Evolutionary conservation across 2,888 invertebrate genomes (phyloP).

Genomic region (Mesoligia furuncula): DNA sequence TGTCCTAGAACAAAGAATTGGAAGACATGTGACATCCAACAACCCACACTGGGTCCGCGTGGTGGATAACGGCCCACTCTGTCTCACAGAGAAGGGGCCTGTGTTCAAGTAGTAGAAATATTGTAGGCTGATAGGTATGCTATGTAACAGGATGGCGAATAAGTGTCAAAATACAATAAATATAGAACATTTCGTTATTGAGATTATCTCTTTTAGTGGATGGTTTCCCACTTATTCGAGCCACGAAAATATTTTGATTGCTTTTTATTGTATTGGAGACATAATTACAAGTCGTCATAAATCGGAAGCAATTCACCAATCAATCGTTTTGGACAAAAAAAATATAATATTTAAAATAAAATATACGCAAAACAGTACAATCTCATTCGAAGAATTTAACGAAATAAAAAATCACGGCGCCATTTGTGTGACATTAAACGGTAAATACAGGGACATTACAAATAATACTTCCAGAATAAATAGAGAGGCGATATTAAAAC

Average conservation of each 20-base stretch:
- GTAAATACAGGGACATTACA: conserved; percentile 42
- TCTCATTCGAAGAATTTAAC: neutral
- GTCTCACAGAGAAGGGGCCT: neutral
- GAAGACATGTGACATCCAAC: neutral
- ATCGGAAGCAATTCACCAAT: neutral
- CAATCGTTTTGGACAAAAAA: neutral
- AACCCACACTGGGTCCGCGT: neutral
- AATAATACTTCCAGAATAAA: conserved; percentile 39
- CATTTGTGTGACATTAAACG: conserved; percentile 45
- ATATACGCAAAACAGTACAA: neutral
- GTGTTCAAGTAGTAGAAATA: neutral
- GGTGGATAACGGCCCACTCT: neutral
- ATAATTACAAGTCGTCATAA: neutral
- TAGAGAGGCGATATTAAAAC: conserved; percentile 40
- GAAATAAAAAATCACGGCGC: conserved; percentile 51
- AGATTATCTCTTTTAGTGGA: neutral
- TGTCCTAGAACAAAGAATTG: neutral
- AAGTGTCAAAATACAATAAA: conserved; percentile 7
- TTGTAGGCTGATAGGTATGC: neutral
- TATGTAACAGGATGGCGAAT: neutral
- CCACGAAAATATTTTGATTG: neutral
- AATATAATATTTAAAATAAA: neutral
- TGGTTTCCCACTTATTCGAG: neutral
- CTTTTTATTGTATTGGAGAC: conserved; percentile 2
- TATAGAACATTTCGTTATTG: conserved; percentile 1